Conservation (phyloP, 2,113 vertebrate species). For the Maccullochella peelii region DNA sequence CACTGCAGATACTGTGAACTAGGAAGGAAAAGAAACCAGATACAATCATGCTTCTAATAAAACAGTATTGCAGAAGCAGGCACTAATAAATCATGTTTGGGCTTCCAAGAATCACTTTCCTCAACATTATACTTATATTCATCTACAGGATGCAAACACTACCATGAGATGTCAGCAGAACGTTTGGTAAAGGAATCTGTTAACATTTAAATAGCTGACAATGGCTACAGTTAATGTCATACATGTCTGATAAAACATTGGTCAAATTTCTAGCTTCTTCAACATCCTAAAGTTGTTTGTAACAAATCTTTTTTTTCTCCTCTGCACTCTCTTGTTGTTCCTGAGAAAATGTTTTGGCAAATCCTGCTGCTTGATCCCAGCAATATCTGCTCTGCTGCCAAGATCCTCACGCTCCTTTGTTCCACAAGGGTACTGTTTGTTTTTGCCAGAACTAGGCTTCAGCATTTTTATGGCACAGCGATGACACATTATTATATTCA, state of each 20-base stretch:
- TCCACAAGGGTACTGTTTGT: neutral
- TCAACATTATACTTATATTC: neutral
- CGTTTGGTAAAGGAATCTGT: neutral
- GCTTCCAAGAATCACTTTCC: neutral
- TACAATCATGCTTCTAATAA: neutral
- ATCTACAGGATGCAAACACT: neutral
- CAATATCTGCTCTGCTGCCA: neutral
- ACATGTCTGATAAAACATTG: neutral
- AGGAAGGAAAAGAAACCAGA: neutral
- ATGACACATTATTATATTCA: neutral
- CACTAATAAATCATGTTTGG: neutral
- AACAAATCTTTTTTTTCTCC: neutral
- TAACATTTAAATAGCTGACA: neutral
- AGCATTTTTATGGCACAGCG: neutral
- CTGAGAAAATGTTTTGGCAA: neutral
- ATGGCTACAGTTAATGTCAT: too few species aligned
- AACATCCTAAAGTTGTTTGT: neutral
- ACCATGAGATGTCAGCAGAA: neutral
- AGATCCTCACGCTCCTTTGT: neutral
- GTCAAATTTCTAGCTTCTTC: neutral
- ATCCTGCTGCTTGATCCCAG: neutral
- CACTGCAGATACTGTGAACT: neutral
- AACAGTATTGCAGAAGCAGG: neutral
- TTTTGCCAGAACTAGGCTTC: neutral
- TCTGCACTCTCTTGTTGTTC: neutral